Percentiles rank a stretch among this genome's conserved stretches.
Evolutionary conservation across 2,888 invertebrate genomes (phyloP).

Genomic region (Patella ulyssiponensis): DNA sequence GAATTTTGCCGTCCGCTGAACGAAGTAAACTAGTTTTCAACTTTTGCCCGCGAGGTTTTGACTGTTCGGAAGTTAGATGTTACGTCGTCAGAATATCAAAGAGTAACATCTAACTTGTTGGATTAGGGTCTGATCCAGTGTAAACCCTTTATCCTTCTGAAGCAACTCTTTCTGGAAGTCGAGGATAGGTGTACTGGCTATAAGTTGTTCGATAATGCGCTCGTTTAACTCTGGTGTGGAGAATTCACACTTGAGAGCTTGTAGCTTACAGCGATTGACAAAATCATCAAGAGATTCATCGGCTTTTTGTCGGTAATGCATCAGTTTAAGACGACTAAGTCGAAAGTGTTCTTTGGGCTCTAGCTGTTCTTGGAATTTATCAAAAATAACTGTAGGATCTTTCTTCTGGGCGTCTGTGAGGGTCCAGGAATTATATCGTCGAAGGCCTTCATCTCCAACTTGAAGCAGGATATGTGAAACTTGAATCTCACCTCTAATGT

Average conservation of each 20-base stretch:
- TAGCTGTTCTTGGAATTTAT: not conserved
- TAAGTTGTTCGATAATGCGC: not conserved
- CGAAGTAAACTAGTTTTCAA: too few relatives aligned
- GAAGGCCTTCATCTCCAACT: not conserved
- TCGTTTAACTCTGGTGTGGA: not conserved
- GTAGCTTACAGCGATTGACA: not conserved
- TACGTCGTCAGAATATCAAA: too few relatives aligned
- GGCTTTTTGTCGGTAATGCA: too few relatives aligned
- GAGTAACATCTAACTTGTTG: too few relatives aligned
- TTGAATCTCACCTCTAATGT: not conserved
- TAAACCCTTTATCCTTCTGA: too few relatives aligned
- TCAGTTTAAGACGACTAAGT: conserved; percentile 1
- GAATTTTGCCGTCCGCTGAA: too few relatives aligned
- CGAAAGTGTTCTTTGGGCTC: too few relatives aligned
- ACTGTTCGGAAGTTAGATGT: too few relatives aligned
- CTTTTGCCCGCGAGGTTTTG: too few relatives aligned
- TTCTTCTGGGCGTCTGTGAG: not conserved
- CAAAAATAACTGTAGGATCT: not conserved
- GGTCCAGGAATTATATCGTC: not conserved
- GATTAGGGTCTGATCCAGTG: too few relatives aligned
- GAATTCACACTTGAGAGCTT: not conserved
- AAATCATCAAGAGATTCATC: not conserved
- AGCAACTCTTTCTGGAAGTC: too few relatives aligned
- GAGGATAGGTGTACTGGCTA: not conserved
- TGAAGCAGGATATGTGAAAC: not conserved